Base-by-base conservation (phyloP, 2,113 vertebrate species). In the Lonchura striata region DNA sequence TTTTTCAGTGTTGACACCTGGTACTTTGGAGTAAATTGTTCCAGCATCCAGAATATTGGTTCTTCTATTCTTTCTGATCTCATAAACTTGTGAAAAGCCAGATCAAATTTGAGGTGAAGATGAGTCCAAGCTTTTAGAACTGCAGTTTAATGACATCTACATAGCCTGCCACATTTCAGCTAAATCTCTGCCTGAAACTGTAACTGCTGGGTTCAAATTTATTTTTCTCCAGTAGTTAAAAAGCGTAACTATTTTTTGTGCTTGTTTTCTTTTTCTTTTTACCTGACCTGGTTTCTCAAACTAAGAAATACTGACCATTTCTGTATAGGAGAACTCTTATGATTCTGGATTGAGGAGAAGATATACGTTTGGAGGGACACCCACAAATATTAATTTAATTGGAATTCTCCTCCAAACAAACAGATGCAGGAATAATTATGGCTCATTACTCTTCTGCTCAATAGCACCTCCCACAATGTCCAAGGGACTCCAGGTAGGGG, bases 51-150 rank as follows among this genome's bases (percentile, higher is more conserved):
- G 87, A 88, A 90, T 91, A 91, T 59, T 89, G 31, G 65, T 91
- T 91, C 65, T 82, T 94, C 65, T 54, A 61, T 92, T 59, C 68
- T 53, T 89, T 96, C 57, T 33, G 54, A 75, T 95, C 65, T 75
- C 84, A 86, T 90, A 86, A 92, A 78, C 57, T 95, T 59, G 75
- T 86, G 69, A 94, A 95, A 94, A 91, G 28, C 92, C 52, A 89
- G 50, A 50, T 96, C 59, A 85, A 94, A 92, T 86, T 84, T 33
- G 27, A 95, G 91, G 66, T 95, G 60, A 37, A 90, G 66, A 31
- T 76, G 84, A 88, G 50, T 49, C 72, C 61, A 86, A 75, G 66
- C 76, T 78, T 94, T 92, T 42, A 72, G 94, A 64, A 81, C 82
- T 61, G 91, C 82, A 42, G 52, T 95, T 83, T 87, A 95, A 41